A percentile compares a stretch with the other conserved stretches of the same genome.
phyloP scores from a whole-genome alignment of 2,797 vertebrate genomes.

The Peromyscus melanophrys region DNA sequence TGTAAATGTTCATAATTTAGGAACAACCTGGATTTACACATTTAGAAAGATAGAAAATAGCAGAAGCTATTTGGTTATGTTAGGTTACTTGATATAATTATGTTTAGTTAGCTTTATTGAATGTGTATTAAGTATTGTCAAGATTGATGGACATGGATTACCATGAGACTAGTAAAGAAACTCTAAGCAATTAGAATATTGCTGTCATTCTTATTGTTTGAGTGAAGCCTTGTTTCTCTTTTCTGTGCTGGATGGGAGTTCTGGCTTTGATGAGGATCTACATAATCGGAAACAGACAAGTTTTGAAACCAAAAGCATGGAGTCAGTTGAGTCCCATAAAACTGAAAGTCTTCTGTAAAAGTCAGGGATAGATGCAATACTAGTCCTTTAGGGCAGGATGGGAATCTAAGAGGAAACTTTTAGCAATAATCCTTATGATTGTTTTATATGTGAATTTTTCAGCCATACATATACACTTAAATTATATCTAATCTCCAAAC shows the following conservation, averaged over 20 bases:
- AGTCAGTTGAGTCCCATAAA: rapidly evolving
- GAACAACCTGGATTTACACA: neutral
- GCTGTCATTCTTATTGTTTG: neutral
- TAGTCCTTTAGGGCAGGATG: neutral
- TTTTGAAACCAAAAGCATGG: too few relatives aligned
- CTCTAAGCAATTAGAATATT: constrained; percentile 39
- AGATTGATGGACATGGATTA: constrained; percentile 33
- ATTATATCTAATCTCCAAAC: neutral
- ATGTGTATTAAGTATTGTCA: constrained; percentile 23
- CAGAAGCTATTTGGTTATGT: neutral
- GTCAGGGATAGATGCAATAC: neutral
- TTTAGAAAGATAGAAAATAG: constrained; percentile 4
- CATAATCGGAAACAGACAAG: neutral
- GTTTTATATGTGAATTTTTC: neutral
- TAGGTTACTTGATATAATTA: constrained; percentile 42
- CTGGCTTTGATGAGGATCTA: neutral
- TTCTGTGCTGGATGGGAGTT: neutral
- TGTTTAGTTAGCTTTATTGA: constrained; percentile 37
- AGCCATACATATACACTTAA: neutral
- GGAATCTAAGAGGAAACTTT: neutral
- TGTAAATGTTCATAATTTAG: neutral
- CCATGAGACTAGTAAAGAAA: neutral
- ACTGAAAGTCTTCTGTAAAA: neutral
- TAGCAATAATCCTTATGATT: neutral
- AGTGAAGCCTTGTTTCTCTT: neutral